phyloP scores from a whole-genome alignment of 2,797 vertebrate species.

The Tinamus major region DNA sequence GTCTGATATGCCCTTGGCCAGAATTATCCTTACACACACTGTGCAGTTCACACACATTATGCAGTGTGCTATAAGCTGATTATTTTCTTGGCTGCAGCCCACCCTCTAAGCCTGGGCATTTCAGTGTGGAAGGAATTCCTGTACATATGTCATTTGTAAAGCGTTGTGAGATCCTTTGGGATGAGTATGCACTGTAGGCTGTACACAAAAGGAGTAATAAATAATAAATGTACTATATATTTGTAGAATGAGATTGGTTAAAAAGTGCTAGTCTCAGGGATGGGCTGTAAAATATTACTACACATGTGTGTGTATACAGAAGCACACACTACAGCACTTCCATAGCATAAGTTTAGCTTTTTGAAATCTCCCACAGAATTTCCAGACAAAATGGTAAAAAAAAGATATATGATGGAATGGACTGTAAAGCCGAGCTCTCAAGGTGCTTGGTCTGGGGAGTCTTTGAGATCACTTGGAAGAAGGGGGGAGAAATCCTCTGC shows the following conservation, averaged over 20 bases:
- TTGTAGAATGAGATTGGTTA: not conserved
- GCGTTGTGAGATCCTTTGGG: not conserved
- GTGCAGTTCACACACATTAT: not conserved
- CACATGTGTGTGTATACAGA: rapidly evolving
- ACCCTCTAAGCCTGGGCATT: not conserved
- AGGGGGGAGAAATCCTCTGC: not conserved
- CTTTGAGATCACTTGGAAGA: not conserved
- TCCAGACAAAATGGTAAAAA: not conserved
- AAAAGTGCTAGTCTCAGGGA: not conserved
- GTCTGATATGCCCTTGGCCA: constrained; percentile 28
- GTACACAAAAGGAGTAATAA: not conserved
- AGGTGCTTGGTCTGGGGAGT: not conserved
- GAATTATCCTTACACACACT: constrained; percentile 10
- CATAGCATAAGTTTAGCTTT: not conserved
- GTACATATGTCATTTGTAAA: not conserved
- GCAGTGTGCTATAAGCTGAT: constrained; percentile 28
- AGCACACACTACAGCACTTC: not conserved
- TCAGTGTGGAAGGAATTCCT: constrained; percentile 36
- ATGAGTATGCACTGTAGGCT: not conserved
- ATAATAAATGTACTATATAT: not conserved
- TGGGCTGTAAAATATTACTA: not conserved
- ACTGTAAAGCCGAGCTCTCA: not conserved
- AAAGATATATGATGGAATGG: not conserved
- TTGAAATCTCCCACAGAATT: not conserved
- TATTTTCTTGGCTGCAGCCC: constrained; percentile 50